Conservation (phyloP, 2,797 vertebrate genomes). For the Argentina silus region DNA sequence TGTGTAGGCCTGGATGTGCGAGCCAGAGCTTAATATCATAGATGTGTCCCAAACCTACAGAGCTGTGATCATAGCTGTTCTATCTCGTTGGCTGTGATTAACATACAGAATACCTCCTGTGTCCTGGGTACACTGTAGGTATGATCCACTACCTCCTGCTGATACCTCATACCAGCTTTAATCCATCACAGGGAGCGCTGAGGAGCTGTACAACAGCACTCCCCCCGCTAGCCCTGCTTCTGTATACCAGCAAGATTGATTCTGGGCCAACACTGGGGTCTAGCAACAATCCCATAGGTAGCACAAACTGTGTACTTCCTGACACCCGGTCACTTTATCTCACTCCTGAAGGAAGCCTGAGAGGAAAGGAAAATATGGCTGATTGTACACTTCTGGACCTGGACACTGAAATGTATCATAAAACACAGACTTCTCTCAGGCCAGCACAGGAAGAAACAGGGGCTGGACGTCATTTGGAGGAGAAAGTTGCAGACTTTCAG, state of each 20-base stretch:
- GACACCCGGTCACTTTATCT: conserved; percentile 49
- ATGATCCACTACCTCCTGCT: background rate
- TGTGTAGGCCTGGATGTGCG: background rate
- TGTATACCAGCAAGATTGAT: conserved; percentile 33
- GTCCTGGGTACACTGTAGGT: background rate
- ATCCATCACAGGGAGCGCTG: conserved; percentile 5
- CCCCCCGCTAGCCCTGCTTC: conserved; percentile 9
- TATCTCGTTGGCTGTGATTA: background rate
- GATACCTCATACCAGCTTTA: background rate
- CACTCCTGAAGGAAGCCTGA: conserved; percentile 25
- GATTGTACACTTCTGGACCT: conserved; percentile 5
- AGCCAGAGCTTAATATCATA: background rate
- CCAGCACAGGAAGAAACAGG: background rate
- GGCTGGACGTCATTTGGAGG: background rate
- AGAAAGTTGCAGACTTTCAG: background rate
- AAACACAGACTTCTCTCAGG: background rate
- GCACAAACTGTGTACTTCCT: conserved; percentile 36
- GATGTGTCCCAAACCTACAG: background rate
- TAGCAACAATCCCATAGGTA: conserved; percentile 40
- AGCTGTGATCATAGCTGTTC: background rate
- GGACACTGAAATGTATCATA: conserved; percentile 25
- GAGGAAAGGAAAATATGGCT: conserved; percentile 11
- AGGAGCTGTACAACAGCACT: background rate
- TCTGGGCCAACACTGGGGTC: conserved; percentile 34
- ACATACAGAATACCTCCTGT: background rate